Evolutionary conservation across 1,140 invertebrate genomes (phyloP), one percentile per base, ranked within the genome.

Genomic region (Galleria mellonella): DNA sequence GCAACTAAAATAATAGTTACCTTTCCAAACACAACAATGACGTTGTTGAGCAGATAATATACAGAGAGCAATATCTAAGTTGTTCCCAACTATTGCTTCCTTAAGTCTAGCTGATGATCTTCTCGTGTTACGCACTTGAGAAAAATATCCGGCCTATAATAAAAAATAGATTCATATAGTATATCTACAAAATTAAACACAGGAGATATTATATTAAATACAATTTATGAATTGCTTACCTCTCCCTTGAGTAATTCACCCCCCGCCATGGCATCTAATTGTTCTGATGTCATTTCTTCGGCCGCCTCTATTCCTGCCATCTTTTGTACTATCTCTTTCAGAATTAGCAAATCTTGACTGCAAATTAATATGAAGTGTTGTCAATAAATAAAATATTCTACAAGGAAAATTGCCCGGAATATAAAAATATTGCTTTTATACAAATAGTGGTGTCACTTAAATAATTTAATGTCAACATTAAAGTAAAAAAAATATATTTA

Each of bases 321-420:
- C 89, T 99, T 99, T 86, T 98, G 96, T 43, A 99, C 95, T 58
- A 99, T 96, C 87, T 99, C 98, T 83, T 98, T 97, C 33, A 99
- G 83, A 59, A 99, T 94, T 13, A 99, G 87, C 50, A 99, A 87
- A 88, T 99, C 97, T 82, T 97, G 90, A 86, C 96, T 96, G 79
- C 38, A 61, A 52, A 23, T 23, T 23, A 23, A 23, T 2, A 23
- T 6, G 17, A 23, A 23, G 17, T 23, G 28, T 27, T 27, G 9
- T n/a, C 14, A 23, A 23, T n/a, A 2, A 17, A 38, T 17, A 23
- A 2, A 23, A n/a, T n/a, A n/a, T n/a, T n/a, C n/a, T n/a, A n/a
- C n/a, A n/a, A n/a, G n/a, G n/a, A n/a, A n/a, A n/a, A n/a, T n/a
- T n/a, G n/a, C n/a, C n/a, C n/a, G n/a, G n/a, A n/a, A n/a, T n/a